phyloP scores from a whole-genome alignment of 37 sponge, comb jelly and placozoan species.

The Petrosia ficiformis region DNA sequence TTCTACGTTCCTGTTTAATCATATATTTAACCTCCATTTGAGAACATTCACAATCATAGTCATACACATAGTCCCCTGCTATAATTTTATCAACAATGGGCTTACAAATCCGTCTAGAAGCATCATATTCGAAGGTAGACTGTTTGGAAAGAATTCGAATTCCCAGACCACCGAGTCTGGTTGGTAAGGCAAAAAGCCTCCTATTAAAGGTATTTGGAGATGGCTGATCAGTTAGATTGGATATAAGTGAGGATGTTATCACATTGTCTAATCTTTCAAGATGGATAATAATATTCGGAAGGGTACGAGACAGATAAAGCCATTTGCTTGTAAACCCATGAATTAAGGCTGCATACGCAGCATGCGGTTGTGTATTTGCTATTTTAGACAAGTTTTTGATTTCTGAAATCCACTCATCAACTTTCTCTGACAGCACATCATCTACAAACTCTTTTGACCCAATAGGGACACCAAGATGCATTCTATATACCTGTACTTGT shows the following conservation, averaged over 20 bases:
- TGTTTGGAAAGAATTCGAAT: not conserved
- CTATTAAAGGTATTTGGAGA: not conserved
- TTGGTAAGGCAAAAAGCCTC: not conserved
- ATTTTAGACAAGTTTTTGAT: not conserved
- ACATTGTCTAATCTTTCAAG: not conserved
- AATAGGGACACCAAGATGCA: no score
- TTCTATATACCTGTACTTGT: no score
- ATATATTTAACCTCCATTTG: not conserved
- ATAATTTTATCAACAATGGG: not conserved
- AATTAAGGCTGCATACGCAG: not conserved
- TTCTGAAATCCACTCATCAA: not conserved
- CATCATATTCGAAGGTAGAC: not conserved
- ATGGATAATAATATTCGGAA: not conserved
- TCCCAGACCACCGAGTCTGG: not conserved
- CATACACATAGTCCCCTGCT: no score
- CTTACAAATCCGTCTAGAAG: not conserved
- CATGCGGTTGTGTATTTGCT: conserved; percentile 4
- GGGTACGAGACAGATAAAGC: not conserved
- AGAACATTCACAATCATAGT: not conserved
- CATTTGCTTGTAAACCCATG: not conserved
- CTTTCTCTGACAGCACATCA: not conserved
- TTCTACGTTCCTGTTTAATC: no score
- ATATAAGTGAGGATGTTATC: not conserved
- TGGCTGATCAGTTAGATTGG: not conserved
- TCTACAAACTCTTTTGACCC: not conserved